Evolutionary conservation across 2,113 vertebrate species (phyloP), one percentile per base, ranked within the genome.

Genomic region (Struthidea cinerea): DNA sequence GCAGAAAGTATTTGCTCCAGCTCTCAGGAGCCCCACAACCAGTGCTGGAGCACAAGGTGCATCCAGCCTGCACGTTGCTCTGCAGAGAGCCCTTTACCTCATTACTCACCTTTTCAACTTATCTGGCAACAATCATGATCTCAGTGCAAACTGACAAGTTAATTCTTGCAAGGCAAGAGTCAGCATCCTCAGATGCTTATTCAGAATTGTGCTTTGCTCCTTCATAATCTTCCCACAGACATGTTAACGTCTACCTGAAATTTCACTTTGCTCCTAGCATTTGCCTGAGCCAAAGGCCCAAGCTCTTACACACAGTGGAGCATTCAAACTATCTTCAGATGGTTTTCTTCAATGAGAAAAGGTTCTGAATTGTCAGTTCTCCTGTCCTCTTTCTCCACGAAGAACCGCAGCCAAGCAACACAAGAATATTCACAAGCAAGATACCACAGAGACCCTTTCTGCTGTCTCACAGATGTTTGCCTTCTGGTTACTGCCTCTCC

Each of bases 41-140:
- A 74, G 19, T 30, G 18, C 35, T 44, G 30, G 56, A 89, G 47
- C 23, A 49, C 7, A n/a, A n/a, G 17, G 24, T 16, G n/a, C 27
- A 49, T 70, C 64, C 63, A 33, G 60, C 7, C n/a, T 55, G 26
- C 3, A 0, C 3, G 5, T 16, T 15, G 9, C 76, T 81, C 41
- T 78, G 57, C 52, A 63, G 44, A 71, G 49, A 57, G 37, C 24
- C 39, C 23, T 86, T 32, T 18, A 47, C 27, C 13, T 78, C 61
- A 18, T 13, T 44, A 60, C 15, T 71, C 64, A 81, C 56, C 44
- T 87, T 53, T 67, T 23, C 37, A 57, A n/a, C 12, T 76, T 46
- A 16, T 0, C 33, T 39, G 60, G 52, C 33, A 89, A 53, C 22
- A 65, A 55, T 30, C 39, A 89, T 0, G 0, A 81, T 10, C 46